Percentiles rank a stretch among this genome's conserved stretches.
Evolutionary conservation across 2,888 invertebrate genomes (phyloP).

Genomic region (Macropis europaea): DNA sequence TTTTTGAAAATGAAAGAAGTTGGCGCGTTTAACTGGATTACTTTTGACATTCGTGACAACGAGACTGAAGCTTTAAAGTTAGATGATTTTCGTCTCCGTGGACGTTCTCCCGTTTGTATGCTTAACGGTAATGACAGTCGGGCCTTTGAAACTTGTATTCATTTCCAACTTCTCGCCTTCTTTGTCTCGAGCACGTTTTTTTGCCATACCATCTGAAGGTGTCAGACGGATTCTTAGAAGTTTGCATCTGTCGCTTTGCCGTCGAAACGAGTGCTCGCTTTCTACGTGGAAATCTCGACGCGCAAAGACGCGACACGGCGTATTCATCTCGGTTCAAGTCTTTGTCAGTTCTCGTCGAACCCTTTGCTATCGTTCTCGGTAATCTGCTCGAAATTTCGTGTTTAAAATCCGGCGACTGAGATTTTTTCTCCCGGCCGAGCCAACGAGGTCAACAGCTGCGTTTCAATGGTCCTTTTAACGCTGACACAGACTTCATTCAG

Average conservation of each 20-base stretch:
- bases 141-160: conserved; percentile 41
- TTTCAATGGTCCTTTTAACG: not conserved
- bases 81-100: conserved; percentile 19
- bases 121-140: conserved; percentile 48
- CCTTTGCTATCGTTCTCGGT: not conserved
- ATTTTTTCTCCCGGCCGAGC: not conserved
- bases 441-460: not conserved
- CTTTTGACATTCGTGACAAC: not conserved
- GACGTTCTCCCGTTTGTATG: conserved; percentile 29
- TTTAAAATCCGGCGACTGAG: not conserved
- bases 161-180: not conserved
- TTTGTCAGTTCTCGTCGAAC: not conserved
- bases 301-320: conserved; percentile 6
- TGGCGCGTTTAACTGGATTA: conserved; percentile 19
- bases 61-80: conserved; percentile 6
- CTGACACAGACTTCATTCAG: not conserved
- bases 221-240: conserved; percentile 37
- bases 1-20: not conserved
- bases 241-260: conserved; percentile 1
- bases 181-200: conserved; percentile 37
- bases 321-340: conserved; percentile 19
- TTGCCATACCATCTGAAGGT: conserved; percentile 27
- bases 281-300: conserved; percentile 19
- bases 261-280: conserved; percentile 15
- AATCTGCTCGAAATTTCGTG: not conserved